These are phyloP conservation scores for Thelaira solivaga DNA, from an alignment of 2,888 invertebrate genomes.

Conservation along the genomic window DNA sequence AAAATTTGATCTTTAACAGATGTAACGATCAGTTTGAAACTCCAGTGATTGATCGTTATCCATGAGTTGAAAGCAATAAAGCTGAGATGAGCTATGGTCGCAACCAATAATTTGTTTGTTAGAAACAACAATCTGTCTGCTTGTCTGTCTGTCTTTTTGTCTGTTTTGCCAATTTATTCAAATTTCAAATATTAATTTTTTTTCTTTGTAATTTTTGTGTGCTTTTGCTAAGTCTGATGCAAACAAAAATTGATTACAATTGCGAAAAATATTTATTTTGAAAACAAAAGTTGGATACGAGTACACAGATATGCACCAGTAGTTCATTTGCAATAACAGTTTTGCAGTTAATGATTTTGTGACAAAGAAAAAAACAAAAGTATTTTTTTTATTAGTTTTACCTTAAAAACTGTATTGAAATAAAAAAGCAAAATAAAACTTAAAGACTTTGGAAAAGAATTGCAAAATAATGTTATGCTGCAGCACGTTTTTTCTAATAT, in stretches of 20 bases:
- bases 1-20: constrained; percentile 9
- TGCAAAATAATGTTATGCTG: constrained; percentile 54
- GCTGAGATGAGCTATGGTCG: constrained; percentile 7
- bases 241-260: constrained; percentile 27
- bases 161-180: constrained; percentile 29
- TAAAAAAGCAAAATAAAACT: constrained; percentile 3
- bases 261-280: constrained; percentile 11
- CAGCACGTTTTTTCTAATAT: constrained; percentile 48
- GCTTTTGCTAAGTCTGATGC: constrained; percentile 2
- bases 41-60: background rate
- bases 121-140: too few species aligned
- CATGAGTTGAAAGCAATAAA: background rate
- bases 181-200: constrained; percentile 17
- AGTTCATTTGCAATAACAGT: constrained; percentile 35
- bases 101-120: constrained; percentile 7
- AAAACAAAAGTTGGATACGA: too few species aligned
- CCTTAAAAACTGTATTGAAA: constrained; percentile 19
- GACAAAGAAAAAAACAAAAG: constrained; percentile 12
- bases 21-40: background rate
- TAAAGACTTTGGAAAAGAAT: constrained; percentile 25
- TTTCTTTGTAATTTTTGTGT: background rate
- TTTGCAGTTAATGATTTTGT: too few species aligned
- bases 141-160: too few species aligned
- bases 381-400: constrained; percentile 5
- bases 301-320: too few species aligned